phyloP scores from a whole-genome alignment of 2,888 invertebrate species.

The Dryomyza anilis region DNA sequence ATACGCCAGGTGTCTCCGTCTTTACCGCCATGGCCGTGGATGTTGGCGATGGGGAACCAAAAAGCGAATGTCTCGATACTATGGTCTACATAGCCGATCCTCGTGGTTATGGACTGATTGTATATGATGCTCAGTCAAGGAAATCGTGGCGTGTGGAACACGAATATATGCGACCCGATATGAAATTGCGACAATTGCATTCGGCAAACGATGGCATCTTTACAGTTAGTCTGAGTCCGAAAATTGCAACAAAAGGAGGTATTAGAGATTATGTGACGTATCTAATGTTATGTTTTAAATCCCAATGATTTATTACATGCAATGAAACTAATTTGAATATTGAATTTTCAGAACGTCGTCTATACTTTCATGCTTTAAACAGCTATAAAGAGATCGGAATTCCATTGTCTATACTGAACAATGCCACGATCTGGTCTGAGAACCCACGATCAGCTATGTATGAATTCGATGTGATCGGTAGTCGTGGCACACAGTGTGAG shows the following conservation, averaged over 20 bases:
- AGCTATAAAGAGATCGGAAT: conserved; percentile 68
- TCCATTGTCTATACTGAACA: conserved; percentile 65
- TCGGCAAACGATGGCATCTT: conserved; percentile 53
- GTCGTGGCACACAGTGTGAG: conserved; percentile 72
- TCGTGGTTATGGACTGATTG: conserved; percentile 66
- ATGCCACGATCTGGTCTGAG: conserved; percentile 62
- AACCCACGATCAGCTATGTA: conserved; percentile 55
- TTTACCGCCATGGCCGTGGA: conserved; percentile 64
- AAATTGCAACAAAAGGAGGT: conserved; percentile 30
- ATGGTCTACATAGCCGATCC: conserved; percentile 71
- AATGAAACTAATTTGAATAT: no score
- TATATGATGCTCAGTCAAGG: conserved; percentile 64
- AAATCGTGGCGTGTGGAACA: conserved; percentile 68
- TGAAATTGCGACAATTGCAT: conserved; percentile 40
- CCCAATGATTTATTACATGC: not conserved
- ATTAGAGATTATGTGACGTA: no score
- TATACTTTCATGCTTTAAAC: conserved; percentile 71
- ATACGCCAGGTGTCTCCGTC: conserved; percentile 52
- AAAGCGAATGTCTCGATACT: conserved; percentile 63
- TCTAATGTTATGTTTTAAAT: no score
- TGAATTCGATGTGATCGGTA: conserved; percentile 64
- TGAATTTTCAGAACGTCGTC: conserved; percentile 58
- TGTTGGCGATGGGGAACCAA: conserved; percentile 57
- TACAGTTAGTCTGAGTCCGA: conserved; percentile 52
- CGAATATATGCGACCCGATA: conserved; percentile 65